Evolutionary conservation across 2,797 vertebrate genomes (phyloP).

Genomic region (Microctenopoma steveboyesi): DNA sequence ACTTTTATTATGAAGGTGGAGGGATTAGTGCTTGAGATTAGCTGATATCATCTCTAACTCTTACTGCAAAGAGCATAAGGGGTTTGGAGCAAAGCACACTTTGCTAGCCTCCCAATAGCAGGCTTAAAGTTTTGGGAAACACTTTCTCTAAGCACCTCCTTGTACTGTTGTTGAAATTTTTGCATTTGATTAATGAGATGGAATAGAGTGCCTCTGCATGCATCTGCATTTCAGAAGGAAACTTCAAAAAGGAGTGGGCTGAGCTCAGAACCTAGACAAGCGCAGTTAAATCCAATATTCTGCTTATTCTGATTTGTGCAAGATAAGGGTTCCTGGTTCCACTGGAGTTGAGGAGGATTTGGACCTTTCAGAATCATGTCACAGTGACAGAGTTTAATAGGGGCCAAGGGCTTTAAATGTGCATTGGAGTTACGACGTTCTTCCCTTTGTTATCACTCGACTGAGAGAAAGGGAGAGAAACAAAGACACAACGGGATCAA

Average conservation of each 20-base stretch:
- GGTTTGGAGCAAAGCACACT: slow-evolving; percentile 14
- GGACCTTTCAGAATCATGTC: slow-evolving; percentile 26
- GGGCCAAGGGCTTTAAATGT: slow-evolving; percentile 39
- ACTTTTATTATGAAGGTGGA: slow-evolving; percentile 64
- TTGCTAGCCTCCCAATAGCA: slow-evolving; percentile 16
- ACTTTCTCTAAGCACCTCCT: slow-evolving; percentile 9
- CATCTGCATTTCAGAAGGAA: background rate
- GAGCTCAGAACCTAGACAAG: slow-evolving; percentile 17
- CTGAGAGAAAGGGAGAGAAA: slow-evolving; percentile 8
- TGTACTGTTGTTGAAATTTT: slow-evolving; percentile 35
- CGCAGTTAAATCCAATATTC: slow-evolving; percentile 23
- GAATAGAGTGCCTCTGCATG: background rate
- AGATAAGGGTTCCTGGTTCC: slow-evolving; percentile 36
- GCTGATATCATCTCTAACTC: slow-evolving; percentile 62
- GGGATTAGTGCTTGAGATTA: slow-evolving; percentile 72
- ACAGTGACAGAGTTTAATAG: slow-evolving; percentile 56
- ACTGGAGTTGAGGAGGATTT: slow-evolving; percentile 29
- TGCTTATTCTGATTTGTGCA: slow-evolving; percentile 31
- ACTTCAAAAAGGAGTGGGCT: slow-evolving; percentile 4
- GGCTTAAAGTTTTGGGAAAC: slow-evolving; percentile 23
- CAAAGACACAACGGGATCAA: slow-evolving; percentile 16
- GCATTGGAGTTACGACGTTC: slow-evolving; percentile 41
- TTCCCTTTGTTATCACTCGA: slow-evolving; percentile 26
- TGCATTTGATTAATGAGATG: slow-evolving; percentile 10
- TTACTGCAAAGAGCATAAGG: slow-evolving; percentile 37